phyloP scores from a whole-genome alignment of 2,797 vertebrate species.

The Smutsia temminckii region DNA sequence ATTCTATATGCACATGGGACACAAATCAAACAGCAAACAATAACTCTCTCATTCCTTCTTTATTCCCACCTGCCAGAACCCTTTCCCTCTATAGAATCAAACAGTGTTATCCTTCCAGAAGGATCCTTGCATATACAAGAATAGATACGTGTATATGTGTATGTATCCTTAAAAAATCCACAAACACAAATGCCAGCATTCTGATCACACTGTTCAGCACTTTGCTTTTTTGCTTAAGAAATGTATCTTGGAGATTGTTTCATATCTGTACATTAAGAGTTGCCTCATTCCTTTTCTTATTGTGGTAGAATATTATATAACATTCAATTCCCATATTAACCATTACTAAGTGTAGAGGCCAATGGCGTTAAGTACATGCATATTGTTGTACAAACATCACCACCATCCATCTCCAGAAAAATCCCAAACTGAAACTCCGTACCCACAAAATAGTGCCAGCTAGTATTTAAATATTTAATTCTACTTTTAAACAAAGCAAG shows the following conservation, averaged over 20 bases:
- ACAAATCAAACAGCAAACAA: not conserved
- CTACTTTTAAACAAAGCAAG: not conserved
- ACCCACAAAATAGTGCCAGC: not conserved
- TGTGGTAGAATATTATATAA: not conserved
- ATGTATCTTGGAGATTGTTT: not conserved
- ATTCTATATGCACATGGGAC: not conserved
- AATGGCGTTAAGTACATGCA: not conserved
- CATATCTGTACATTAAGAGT: not conserved
- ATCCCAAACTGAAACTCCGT: not conserved
- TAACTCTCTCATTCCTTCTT: not conserved
- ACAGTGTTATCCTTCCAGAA: not conserved
- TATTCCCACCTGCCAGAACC: not conserved
- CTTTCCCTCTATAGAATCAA: not conserved
- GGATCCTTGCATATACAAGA: not conserved
- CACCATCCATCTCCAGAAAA: not conserved
- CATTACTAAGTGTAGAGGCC: not conserved
- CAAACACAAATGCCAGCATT: not conserved
- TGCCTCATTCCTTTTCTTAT: not conserved
- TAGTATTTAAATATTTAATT: too few species aligned
- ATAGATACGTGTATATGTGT: accelerated
- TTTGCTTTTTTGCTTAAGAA: not conserved
- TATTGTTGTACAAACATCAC: too few species aligned
- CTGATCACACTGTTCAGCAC: not conserved
- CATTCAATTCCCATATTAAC: not conserved
- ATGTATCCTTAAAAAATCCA: not conserved